These are phyloP conservation scores for Himalopsyche japonica DNA, from an alignment of 2,888 invertebrate genomes.

Conservation along the genomic window DNA sequence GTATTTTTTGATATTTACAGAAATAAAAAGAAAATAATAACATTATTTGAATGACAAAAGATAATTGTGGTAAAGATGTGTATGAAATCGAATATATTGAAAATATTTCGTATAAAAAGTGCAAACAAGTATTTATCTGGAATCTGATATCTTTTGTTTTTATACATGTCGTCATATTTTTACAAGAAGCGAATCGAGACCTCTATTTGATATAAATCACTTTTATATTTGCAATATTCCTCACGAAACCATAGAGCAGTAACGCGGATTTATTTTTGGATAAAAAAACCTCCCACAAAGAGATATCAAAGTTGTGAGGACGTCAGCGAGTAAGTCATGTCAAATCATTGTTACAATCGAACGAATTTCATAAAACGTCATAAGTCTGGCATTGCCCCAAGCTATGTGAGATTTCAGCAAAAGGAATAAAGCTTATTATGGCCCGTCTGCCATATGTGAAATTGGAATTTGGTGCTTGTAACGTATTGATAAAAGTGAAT, in stretches of 20 bases:
- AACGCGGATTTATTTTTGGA: conserved; percentile 25
- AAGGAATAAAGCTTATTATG: conserved; percentile 24
- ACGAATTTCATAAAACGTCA: background rate
- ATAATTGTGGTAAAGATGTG: no score
- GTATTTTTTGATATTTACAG: no score
- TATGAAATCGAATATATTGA: no score
- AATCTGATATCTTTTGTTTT: no score
- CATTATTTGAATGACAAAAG: no score
- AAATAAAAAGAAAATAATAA: no score
- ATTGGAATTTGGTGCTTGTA: conserved; percentile 33
- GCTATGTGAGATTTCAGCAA: background rate
- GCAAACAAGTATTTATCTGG: no score
- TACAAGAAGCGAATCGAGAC: background rate
- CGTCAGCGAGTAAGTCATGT: conserved; percentile 32
- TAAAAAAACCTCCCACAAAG: conserved; percentile 22
- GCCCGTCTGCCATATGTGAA: conserved; percentile 16
- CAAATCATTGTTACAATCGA: conserved; percentile 32
- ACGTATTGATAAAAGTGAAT: conserved; percentile 38
- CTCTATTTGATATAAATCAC: background rate
- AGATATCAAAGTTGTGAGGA: conserved; percentile 11
- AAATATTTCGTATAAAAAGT: no score
- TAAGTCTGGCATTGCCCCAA: background rate
- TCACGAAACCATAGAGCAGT: background rate
- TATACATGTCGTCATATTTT: background rate
- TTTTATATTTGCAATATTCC: background rate